These are phyloP conservation scores for Agrochola circellaris DNA, from an alignment of 2,888 invertebrate genomes.

Conservation along the genomic window DNA sequence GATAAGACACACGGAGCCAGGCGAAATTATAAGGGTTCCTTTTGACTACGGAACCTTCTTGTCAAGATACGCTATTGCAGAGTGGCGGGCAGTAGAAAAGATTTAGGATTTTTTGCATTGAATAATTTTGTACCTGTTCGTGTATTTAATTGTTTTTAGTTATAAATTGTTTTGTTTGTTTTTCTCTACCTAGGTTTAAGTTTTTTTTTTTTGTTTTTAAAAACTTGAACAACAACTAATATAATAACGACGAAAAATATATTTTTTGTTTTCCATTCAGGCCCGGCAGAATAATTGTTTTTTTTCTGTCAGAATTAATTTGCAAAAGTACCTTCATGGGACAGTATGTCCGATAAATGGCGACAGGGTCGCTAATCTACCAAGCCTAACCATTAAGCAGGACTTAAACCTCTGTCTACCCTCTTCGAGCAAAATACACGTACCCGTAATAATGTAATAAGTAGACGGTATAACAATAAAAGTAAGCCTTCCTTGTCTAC, in stretches of 20 bases:
- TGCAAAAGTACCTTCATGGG: background rate
- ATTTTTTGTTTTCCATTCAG: background rate
- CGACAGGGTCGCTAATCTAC: slow-evolving; percentile 25
- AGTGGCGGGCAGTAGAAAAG: slow-evolving; percentile 15
- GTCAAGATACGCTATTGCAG: slow-evolving; percentile 30
- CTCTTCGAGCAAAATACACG: slow-evolving; percentile 17
- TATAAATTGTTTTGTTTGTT: slow-evolving; percentile 1
- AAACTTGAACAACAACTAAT: background rate
- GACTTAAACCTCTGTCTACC: slow-evolving; percentile 29
- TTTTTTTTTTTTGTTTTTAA: too few relatives aligned
- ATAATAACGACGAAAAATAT: background rate
- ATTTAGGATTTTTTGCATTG: slow-evolving; percentile 22
- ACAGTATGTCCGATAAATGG: slow-evolving; percentile 1
- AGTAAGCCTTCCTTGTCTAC: slow-evolving; percentile 51
- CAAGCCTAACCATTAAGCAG: slow-evolving; percentile 15
- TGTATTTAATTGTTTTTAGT: background rate
- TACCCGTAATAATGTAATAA: slow-evolving; percentile 45
- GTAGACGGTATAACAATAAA: slow-evolving; percentile 31
- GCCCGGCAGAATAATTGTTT: background rate
- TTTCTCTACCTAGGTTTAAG: background rate
- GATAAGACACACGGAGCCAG: slow-evolving; percentile 58
- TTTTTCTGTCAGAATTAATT: background rate
- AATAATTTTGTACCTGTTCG: slow-evolving; percentile 16
- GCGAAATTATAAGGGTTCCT: slow-evolving; percentile 58
- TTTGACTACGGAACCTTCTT: slow-evolving; percentile 45